These are phyloP conservation scores for Mobula birostris DNA, from an alignment of 2,113 vertebrate species.

Conservation along the genomic window DNA sequence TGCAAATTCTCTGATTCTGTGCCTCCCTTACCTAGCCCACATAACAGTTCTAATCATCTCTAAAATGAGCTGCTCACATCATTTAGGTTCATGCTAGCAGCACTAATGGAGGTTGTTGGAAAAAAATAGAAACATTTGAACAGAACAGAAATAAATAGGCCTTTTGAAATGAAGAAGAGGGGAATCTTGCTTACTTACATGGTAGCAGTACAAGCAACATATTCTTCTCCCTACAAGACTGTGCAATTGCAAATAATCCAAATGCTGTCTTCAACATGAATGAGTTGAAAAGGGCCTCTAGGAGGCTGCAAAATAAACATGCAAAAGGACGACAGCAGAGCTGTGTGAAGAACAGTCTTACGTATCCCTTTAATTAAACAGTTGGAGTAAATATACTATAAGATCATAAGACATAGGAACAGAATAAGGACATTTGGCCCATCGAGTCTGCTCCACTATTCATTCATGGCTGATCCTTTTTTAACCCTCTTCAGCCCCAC, in stretches of 20 bases:
- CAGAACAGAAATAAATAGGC: background rate
- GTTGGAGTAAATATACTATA: background rate
- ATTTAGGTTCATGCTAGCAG: background rate
- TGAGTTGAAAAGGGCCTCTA: background rate
- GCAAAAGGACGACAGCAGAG: background rate
- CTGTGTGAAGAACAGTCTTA: background rate
- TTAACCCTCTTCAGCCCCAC: too few relatives aligned
- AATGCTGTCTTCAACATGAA: background rate
- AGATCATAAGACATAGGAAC: too few relatives aligned
- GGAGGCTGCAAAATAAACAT: background rate
- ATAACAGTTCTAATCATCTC: background rate
- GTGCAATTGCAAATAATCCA: background rate
- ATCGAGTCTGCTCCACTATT: too few relatives aligned
- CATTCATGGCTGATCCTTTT: too few relatives aligned
- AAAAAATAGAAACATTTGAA: background rate
- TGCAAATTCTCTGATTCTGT: too few relatives aligned
- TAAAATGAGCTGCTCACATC: background rate
- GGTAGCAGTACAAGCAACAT: background rate
- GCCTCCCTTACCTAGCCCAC: too few relatives aligned
- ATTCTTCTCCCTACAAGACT: background rate
- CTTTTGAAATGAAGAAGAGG: background rate
- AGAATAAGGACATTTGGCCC: too few relatives aligned
- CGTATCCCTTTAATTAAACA: background rate
- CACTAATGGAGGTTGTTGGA: background rate
- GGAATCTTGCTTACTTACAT: too few relatives aligned